Conservation (phyloP, 2,888 invertebrate species). For the Falcaria lacertinaria region DNA sequence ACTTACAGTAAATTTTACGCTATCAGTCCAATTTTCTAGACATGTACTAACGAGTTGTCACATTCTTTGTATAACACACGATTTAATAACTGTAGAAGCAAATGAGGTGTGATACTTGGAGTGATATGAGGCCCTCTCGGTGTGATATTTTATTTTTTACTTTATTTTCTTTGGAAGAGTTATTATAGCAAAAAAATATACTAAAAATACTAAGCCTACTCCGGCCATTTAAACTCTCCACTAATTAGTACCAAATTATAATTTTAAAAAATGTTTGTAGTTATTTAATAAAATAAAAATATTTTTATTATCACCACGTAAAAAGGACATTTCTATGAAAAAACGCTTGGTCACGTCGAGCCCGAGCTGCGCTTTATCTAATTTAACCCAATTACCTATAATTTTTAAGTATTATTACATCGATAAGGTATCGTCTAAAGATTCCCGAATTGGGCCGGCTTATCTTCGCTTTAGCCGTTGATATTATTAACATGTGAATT, state of each 20-base stretch:
- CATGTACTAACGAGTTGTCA: background rate
- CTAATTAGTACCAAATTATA: no score
- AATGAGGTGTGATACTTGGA: no score
- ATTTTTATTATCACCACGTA: background rate
- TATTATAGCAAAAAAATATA: no score
- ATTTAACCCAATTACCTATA: slow-evolving; percentile 62
- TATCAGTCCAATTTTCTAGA: background rate
- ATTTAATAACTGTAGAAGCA: no score
- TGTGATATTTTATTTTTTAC: no score
- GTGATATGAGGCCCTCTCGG: no score
- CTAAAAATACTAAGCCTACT: no score
- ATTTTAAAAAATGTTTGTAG: no score
- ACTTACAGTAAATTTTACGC: background rate
- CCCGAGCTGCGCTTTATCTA: slow-evolving; percentile 22
- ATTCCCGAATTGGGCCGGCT: slow-evolving; percentile 37
- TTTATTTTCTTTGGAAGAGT: no score
- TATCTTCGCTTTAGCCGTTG: slow-evolving; percentile 8
- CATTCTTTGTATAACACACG: background rate
- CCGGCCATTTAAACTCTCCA: no score
- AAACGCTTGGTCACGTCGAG: background rate
- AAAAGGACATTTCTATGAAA: slow-evolving; percentile 1
- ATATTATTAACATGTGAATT: no score
- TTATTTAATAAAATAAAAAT: background rate
- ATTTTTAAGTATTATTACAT: slow-evolving; percentile 47
- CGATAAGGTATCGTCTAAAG: slow-evolving; percentile 34